These are phyloP conservation scores for Andrena fulva DNA, from an alignment of 2,888 invertebrate genomes.

Conservation along the genomic window DNA sequence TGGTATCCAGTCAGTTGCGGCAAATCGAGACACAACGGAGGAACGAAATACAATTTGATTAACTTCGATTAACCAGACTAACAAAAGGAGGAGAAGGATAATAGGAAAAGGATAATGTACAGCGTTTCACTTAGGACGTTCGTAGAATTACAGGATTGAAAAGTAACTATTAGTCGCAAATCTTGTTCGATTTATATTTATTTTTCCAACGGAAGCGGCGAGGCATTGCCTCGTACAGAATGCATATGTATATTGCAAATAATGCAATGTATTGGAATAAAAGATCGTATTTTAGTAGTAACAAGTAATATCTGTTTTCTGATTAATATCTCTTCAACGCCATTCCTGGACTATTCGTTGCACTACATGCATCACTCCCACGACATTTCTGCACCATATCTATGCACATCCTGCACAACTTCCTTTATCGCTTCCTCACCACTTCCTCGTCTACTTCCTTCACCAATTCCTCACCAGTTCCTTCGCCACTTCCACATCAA, in stretches of 20 bases:
- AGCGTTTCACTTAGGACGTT: neutral
- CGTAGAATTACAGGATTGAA: conserved; percentile 1
- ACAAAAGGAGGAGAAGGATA: neutral
- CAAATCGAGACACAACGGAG: conserved; percentile 43
- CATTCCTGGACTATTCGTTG: too few relatives aligned
- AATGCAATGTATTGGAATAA: conserved; percentile 51
- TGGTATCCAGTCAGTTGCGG: conserved; percentile 69
- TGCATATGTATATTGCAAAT: conserved; percentile 2
- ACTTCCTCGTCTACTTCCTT: too few relatives aligned
- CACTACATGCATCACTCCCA: too few relatives aligned
- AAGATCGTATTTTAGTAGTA: conserved; percentile 64
- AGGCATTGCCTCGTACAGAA: neutral
- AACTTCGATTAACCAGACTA: neutral
- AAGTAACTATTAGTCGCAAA: neutral
- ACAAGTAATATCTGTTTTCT: neutral
- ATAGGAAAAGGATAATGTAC: neutral
- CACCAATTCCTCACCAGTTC: too few relatives aligned
- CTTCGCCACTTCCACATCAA: too few relatives aligned
- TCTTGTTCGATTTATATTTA: conserved; percentile 47
- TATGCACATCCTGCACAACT: too few relatives aligned
- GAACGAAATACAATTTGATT: conserved; percentile 14
- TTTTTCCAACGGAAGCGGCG: conserved; percentile 55
- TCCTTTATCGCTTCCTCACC: too few relatives aligned
- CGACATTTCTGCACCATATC: too few relatives aligned
- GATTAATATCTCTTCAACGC: neutral